phyloP scores from a whole-genome alignment of 2,113 vertebrate genomes.

The Gorsachius goisagi region DNA sequence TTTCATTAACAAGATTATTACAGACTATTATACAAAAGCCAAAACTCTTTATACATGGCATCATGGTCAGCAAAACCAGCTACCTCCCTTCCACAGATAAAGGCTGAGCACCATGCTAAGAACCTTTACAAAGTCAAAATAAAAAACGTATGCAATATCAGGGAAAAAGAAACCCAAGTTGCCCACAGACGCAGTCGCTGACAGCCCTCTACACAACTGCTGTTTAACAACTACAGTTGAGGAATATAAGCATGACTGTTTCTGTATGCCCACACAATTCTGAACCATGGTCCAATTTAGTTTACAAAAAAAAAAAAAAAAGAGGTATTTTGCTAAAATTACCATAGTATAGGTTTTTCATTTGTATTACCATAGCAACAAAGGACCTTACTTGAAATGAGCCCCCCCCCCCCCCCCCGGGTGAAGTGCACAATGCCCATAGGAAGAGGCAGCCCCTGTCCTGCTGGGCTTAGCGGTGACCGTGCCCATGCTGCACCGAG shows the following conservation, averaged over 20 bases:
- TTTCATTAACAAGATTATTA: neutral
- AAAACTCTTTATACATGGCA: neutral
- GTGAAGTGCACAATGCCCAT: neutral
- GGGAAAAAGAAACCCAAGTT: neutral
- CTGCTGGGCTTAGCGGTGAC: neutral
- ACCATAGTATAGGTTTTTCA: neutral
- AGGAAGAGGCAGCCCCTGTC: neutral
- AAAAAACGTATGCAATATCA: neutral
- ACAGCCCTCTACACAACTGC: constrained; percentile 6
- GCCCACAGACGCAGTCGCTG: neutral
- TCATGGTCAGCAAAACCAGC: neutral
- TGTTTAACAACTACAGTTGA: neutral
- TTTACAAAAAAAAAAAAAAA: neutral
- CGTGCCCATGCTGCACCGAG: neutral
- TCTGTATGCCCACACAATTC: constrained; percentile 32
- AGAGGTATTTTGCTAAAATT: constrained; percentile 37
- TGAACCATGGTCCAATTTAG: neutral
- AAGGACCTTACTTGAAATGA: neutral
- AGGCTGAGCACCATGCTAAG: neutral
- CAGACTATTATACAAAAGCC: neutral
- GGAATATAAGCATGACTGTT: neutral
- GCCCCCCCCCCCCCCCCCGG: neutral
- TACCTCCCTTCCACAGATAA: neutral
- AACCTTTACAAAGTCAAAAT: neutral
- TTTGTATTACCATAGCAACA: constrained; percentile 46